These are phyloP conservation scores for Temnothorax rugatulus DNA, from an alignment of 2,888 invertebrate species.

Conservation along the genomic window DNA sequence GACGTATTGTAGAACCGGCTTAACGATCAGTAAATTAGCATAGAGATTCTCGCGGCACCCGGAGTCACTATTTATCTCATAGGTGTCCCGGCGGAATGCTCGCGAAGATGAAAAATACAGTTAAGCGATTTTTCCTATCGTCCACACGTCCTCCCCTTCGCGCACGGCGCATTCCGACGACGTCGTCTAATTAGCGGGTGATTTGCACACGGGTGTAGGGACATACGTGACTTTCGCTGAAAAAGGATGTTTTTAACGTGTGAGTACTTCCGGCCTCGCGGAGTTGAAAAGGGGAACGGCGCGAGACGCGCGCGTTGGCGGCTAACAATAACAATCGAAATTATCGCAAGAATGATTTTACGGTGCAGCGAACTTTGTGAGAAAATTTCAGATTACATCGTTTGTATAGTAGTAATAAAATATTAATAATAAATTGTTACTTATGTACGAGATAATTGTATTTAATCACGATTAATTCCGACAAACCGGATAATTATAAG, in stretches of 20 bases:
- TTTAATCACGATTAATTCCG: no score
- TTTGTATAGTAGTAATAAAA: background rate
- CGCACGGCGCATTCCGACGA: constrained; percentile 22
- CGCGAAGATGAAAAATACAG: constrained; percentile 8
- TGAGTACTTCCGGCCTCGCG: background rate
- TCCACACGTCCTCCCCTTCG: background rate
- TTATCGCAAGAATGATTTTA: background rate
- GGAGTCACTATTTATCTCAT: constrained; percentile 2
- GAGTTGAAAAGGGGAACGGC: no score
- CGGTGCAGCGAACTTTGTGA: background rate
- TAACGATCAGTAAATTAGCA: constrained; percentile 41
- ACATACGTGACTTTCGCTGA: background rate
- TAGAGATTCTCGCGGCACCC: constrained; percentile 18
- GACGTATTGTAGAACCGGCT: no score
- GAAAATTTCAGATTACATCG: background rate
- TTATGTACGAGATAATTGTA: background rate
- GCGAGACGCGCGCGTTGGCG: background rate
- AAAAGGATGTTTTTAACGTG: background rate
- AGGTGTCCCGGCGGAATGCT: background rate
- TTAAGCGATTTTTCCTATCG: background rate
- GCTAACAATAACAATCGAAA: background rate
- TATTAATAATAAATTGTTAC: background rate
- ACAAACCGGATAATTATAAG: background rate
- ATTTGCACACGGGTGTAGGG: background rate
- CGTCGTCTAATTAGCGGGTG: background rate